Evolutionary conservation across 2,888 invertebrate species (phyloP), one percentile per base, ranked within the genome.

Genomic region (Ganaspis brasiliensis): DNA sequence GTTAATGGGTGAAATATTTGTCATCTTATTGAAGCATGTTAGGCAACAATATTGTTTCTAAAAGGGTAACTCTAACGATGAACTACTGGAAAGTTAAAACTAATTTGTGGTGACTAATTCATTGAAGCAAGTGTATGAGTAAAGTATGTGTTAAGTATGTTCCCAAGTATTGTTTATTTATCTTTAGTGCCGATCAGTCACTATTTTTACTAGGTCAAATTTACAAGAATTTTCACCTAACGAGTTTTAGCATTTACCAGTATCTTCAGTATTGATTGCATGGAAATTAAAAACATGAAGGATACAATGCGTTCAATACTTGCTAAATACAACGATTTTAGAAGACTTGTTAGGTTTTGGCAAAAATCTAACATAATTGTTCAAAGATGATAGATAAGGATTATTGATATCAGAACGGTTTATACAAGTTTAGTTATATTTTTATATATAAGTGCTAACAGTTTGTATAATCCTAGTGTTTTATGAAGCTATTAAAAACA

Each of bases 221-320:
- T 35, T 63, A 63, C 26, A 59, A 19, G 59, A 59, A 59, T 59
- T 59, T 59, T 59, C 59, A 59, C 52, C 52, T 19, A 52, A 52
- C 16, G 16, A 52, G 9, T 19, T 52, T 52, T 52, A 16, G 19
- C 19, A 49, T 49, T n/a, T 14, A 49, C 16, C 12, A 49, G 45
- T 49, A 49, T 12, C 6, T 14, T 6, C n/a, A 19, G 19, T 52
- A 52, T 52, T 52, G 52, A 52, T 52, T 52, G 8, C 8, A 52
- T 52, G 52, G 2, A 52, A 52, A 52, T 52, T 52, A 52, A 52
- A 52, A 52, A 19, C 16, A 52, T 4, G 0, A 8, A n/a, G 6
- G 1, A 16, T 49, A 49, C 1, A 52, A 52, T 31, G 31, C 31
- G 2, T 4, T 6, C 31, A 31, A 31, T 31, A 6, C 6, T 2